phyloP scores from a whole-genome alignment of 2,113 vertebrate genomes.

The Alligator sinensis region DNA sequence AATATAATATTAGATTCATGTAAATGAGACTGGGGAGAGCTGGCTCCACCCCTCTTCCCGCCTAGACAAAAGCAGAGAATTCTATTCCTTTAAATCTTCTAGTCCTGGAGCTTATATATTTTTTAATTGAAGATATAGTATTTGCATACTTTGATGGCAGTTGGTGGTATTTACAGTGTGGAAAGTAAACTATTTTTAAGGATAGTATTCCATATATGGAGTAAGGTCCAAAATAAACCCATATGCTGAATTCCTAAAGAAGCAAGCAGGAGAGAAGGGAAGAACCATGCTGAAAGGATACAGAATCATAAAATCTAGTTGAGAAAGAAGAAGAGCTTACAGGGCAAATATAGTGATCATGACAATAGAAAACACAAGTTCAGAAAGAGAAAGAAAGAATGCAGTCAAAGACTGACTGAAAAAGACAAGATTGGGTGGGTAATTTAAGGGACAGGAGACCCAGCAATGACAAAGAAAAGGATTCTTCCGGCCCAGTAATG shows the following conservation, averaged over 20 bases:
- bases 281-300: not conserved
- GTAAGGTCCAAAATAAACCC: not conserved
- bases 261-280: not conserved
- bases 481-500: not conserved
- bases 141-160: not conserved
- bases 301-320: not conserved
- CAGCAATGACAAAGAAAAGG: not conserved
- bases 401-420: not conserved
- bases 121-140: not conserved
- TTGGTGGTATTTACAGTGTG: not conserved
- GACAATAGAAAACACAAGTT: not conserved
- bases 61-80: not conserved
- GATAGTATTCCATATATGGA: not conserved
- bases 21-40: not conserved
- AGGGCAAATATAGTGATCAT: not conserved
- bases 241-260: not conserved
- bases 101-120: not conserved
- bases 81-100: not conserved
- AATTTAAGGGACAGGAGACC: not conserved
- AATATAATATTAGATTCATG: not conserved
- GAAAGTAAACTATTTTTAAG: not conserved
- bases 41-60: not conserved
- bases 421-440: rapidly evolving
- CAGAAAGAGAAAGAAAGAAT: not conserved
- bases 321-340: not conserved